phyloP scores from a whole-genome alignment of 2,113 vertebrate species.

The Psittacara wagleri region DNA sequence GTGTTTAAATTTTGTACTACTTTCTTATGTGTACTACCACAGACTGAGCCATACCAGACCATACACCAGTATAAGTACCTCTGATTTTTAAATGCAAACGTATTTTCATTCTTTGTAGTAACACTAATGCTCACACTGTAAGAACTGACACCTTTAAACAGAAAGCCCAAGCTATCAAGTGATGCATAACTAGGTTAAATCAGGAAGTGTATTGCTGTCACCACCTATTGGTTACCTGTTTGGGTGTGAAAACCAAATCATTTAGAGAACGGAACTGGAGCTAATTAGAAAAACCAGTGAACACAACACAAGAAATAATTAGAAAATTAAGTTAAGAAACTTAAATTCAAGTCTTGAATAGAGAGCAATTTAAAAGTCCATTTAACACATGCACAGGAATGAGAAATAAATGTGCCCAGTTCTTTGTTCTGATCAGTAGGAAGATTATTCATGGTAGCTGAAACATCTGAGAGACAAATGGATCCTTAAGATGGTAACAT shows the following conservation, averaged over 20 bases:
- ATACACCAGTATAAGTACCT: background rate
- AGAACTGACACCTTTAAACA: background rate
- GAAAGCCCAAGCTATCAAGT: background rate
- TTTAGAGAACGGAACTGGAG: background rate
- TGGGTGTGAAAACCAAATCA: constrained; percentile 9
- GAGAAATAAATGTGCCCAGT: background rate
- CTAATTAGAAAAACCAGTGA: constrained; percentile 35
- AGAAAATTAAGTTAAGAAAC: background rate
- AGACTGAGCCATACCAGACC: background rate
- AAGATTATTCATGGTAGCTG: background rate
- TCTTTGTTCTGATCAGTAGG: background rate
- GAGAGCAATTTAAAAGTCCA: background rate
- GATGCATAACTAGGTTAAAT: background rate
- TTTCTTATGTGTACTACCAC: background rate
- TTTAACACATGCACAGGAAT: background rate
- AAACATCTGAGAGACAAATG: background rate
- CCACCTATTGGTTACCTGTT: constrained; percentile 32
- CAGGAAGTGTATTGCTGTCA: constrained; percentile 7
- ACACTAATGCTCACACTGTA: background rate
- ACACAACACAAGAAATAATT: background rate
- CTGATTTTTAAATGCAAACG: background rate
- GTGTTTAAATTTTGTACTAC: background rate
- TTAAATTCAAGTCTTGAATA: background rate
- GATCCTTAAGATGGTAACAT: background rate
- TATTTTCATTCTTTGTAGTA: background rate